Base-by-base conservation (phyloP, 1,140 invertebrate genomes). In the Tribolium madens region DNA sequence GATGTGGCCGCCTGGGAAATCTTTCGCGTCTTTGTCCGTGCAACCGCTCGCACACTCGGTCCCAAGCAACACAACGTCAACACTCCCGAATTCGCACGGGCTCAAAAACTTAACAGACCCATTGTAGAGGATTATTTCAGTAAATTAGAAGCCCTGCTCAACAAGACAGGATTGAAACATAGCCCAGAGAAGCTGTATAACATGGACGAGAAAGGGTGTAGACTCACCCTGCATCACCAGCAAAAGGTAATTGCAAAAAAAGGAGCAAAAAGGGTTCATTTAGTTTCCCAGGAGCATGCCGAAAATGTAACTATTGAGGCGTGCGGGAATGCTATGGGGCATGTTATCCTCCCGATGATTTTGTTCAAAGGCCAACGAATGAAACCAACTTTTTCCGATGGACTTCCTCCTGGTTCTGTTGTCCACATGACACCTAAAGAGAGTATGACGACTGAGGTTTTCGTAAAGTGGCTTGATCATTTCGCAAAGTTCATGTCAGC, bases 161-260 rank as follows among this genome's bases (percentile, higher is more conserved):
- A 75, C 12, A 48, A 21, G 36, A 76, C 18, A 82, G 71, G 76
- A 73, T 17, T 17, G 75, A 60, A 60, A 82, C 57, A 78, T 74
- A 18, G 13, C 76, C 33, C 42, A 81, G 4, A 21, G 9, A 69
- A 78, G 3, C 70, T 31, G 26, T 31, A 31, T 31, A 31, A 31
- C 26, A 6, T 31, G 26, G 86, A 87, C 80, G 85, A 87, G 79
- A 87, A 87, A 73, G 85, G 84, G 0, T 85, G 85, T 76, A 78
- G 81, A 1, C 60, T 87, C 14, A 84, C 81, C 5, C 5, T 87
- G 4, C 85, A 88, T 64, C 72, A 86, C 13, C 81, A 84, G 68
- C 83, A 79, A 76, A 47, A 53, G 50, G 82, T 86, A 47, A 75
- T 84, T 7, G 79, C 80, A 17, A 70, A 78, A 78, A 83, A 78